Evolutionary conservation across 2,888 invertebrate genomes (phyloP).

Genomic region (Caenorhabditis sp.): DNA sequence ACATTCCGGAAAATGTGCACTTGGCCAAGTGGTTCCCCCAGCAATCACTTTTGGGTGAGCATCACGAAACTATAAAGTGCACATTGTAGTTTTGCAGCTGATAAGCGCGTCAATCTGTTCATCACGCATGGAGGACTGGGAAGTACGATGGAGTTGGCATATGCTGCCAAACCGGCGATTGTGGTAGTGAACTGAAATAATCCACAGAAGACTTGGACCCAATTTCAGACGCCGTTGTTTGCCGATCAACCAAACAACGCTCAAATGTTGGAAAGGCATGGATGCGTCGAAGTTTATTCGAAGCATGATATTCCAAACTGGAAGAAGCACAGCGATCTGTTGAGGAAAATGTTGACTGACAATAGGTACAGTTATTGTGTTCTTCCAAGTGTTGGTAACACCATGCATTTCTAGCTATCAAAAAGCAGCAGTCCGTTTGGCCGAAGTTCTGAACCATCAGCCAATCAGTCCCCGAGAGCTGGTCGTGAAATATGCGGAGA

Average conservation of each 20-base stretch:
- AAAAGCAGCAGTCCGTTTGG: slow-evolving; percentile 24
- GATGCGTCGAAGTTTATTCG: slow-evolving; percentile 25
- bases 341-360: slow-evolving; percentile 21
- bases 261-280: slow-evolving; percentile 40
- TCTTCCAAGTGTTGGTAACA: not conserved
- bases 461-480: slow-evolving; percentile 46
- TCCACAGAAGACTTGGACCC: no score
- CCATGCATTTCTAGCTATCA: slow-evolving; percentile 32
- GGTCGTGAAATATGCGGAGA: slow-evolving; percentile 42
- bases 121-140: slow-evolving; percentile 48
- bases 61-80: no score
- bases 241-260: slow-evolving; percentile 50
- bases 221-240: slow-evolving; percentile 38
- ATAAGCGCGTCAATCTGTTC: slow-evolving; percentile 16
- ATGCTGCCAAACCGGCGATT: no score
- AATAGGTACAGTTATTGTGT: slow-evolving; percentile 5
- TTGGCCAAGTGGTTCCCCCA: slow-evolving; percentile 42
- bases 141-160: slow-evolving; percentile 47
- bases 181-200: no score
- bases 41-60: slow-evolving; percentile 31
- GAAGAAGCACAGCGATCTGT: slow-evolving; percentile 26
- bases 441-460: slow-evolving; percentile 40
- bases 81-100: no score
- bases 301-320: slow-evolving; percentile 41
- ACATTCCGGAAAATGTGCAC: slow-evolving; percentile 26